phyloP scores from a whole-genome alignment of 2,113 vertebrate species.

The Sturnira hondurensis region DNA sequence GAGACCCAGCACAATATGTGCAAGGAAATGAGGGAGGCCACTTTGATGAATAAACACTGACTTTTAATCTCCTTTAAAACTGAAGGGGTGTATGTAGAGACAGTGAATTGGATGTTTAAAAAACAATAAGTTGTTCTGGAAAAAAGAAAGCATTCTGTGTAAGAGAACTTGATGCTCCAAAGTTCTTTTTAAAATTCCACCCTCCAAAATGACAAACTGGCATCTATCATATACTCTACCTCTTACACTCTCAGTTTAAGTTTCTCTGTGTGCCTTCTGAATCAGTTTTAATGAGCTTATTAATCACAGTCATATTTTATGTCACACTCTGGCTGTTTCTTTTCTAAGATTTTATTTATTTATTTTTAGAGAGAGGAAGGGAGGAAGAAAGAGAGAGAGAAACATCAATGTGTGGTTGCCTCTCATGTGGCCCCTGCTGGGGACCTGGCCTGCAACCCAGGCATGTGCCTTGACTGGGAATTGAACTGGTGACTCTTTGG shows the following conservation, averaged over 20 bases:
- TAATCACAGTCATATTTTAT: not conserved
- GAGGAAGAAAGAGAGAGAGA: too few species aligned
- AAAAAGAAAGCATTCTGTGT: not conserved
- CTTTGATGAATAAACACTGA: not conserved
- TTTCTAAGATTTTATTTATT: too few species aligned
- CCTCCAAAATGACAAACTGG: not conserved
- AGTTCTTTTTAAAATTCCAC: not conserved
- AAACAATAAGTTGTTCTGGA: not conserved
- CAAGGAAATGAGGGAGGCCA: too few species aligned
- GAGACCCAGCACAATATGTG: not conserved
- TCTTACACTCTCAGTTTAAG: too few species aligned
- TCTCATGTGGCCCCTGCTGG: too few species aligned
- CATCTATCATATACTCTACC: fast-evolving
- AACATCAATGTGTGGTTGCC: too few species aligned
- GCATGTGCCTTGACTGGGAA: too few species aligned
- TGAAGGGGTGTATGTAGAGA: not conserved
- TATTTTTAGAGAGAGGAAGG: too few species aligned
- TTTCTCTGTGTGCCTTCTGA: not conserved
- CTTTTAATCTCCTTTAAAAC: not conserved
- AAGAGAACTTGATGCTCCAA: not conserved
- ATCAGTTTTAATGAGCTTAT: not conserved
- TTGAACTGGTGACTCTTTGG: too few species aligned
- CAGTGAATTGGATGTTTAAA: not conserved
- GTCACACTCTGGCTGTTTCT: not conserved
- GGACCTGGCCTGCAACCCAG: too few species aligned